Percentiles rank a stretch among this genome's conserved stretches.
phyloP scores from a whole-genome alignment of 1,140 invertebrate genomes.

The Holcopasites calliopsidis region DNA sequence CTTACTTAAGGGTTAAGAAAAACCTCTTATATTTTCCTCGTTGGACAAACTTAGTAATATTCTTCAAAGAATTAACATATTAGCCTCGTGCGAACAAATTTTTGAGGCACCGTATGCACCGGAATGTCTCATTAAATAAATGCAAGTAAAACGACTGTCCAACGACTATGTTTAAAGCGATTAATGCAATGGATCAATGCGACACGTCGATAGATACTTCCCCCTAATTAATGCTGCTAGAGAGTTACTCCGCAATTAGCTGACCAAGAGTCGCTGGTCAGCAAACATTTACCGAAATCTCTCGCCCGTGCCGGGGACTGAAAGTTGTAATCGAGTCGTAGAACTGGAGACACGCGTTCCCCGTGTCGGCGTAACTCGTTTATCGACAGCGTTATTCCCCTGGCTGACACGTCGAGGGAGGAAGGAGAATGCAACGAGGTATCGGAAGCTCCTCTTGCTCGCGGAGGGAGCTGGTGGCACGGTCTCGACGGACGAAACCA shows the following conservation, averaged over 20 bases:
- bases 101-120: too few species aligned
- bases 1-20: too few species aligned
- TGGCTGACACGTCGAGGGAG: background rate
- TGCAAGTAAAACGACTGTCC: too few species aligned
- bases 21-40: too few species aligned
- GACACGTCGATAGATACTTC: background rate
- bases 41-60: too few species aligned
- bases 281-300: constrained; percentile 28
- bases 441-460: constrained; percentile 38
- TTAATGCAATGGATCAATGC: too few species aligned
- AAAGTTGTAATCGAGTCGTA: constrained; percentile 37
- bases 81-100: too few species aligned
- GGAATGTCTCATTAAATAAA: too few species aligned
- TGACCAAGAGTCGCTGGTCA: background rate
- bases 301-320: background rate
- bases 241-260: too few species aligned
- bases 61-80: too few species aligned
- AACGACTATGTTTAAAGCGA: too few species aligned
- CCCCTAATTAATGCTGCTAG: too few species aligned
- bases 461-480: constrained; percentile 9
- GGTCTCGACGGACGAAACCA: constrained; percentile 60
- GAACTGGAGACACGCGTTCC: constrained; percentile 34
- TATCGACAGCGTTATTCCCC: constrained; percentile 15
- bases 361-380: constrained; percentile 28
- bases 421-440: background rate